Conservation (phyloP, 2,888 invertebrate genomes). For the Gerosis bhagava region DNA sequence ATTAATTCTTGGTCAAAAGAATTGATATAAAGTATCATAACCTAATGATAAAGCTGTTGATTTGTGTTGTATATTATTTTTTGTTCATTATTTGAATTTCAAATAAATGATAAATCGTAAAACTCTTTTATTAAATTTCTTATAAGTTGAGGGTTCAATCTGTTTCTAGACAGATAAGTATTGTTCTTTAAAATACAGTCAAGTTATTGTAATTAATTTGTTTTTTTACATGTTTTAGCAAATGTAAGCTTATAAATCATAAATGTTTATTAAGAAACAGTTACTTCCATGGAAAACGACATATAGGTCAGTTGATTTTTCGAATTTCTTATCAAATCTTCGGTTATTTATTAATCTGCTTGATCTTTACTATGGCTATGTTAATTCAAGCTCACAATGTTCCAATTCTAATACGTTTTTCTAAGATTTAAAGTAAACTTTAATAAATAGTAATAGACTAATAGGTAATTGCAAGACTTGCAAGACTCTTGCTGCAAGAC, state of each 20-base stretch:
- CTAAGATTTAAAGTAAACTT: conserved; percentile 12
- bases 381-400: conserved; percentile 5
- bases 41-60: conserved; percentile 13
- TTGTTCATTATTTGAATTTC: too few relatives aligned
- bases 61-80: conserved; percentile 26
- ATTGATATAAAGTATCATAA: too few relatives aligned
- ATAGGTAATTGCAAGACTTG: conserved; percentile 26
- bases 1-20: too few relatives aligned
- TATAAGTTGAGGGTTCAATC: conserved; percentile 25
- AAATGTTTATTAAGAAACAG: conserved; percentile 28
- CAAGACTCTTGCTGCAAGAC: conserved; percentile 26
- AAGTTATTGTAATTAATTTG: too few relatives aligned
- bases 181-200: conserved; percentile 14
- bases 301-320: conserved; percentile 23
- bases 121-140: conserved; percentile 26
- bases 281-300: conserved; percentile 23
- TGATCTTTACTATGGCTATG: conserved; percentile 23
- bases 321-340: conserved; percentile 26
- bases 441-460: conserved; percentile 28
- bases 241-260: conserved; percentile 28
- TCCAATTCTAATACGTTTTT: conserved; percentile 5
- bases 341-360: conserved; percentile 26
- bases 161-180: conserved; percentile 16
- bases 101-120: conserved; percentile 28
- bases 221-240: too few relatives aligned